A percentile compares a stretch with the other conserved stretches of the same genome.
These are phyloP conservation scores for Thunnus maccoyii DNA, from an alignment of 2,113 vertebrate species.

Conservation along the genomic window DNA sequence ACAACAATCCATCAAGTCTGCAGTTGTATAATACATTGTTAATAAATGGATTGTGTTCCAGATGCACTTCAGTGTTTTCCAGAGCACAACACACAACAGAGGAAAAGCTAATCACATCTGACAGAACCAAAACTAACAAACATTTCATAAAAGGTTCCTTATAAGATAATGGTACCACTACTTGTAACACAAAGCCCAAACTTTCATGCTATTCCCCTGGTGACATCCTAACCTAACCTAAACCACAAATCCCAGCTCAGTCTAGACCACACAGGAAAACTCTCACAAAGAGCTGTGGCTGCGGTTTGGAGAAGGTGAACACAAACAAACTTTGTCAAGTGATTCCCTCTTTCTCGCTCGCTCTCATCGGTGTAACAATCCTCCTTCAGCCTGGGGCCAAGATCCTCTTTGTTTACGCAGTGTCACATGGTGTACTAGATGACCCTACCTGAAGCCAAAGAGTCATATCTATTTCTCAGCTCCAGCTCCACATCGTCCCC, in stretches of 20 bases:
- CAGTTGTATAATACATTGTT: conserved; percentile 3
- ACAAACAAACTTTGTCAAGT: conserved; percentile 71
- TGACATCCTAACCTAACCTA: conserved; percentile 35
- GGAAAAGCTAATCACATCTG: no score
- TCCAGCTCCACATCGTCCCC: conserved; percentile 13
- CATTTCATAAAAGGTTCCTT: not conserved
- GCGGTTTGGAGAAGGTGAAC: conserved; percentile 56
- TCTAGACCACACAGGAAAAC: conserved; percentile 61
- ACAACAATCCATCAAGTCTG: conserved; percentile 23
- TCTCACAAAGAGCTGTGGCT: conserved; percentile 47
- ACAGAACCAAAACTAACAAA: not conserved
- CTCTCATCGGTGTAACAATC: conserved; percentile 42
- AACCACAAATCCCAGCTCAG: conserved; percentile 66
- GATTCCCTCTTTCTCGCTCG: conserved; percentile 45
- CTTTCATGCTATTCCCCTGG: not conserved
- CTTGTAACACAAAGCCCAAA: not conserved
- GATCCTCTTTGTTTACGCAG: conserved; percentile 66
- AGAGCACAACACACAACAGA: not conserved
- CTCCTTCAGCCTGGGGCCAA: conserved; percentile 54
- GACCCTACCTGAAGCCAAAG: conserved; percentile 68
- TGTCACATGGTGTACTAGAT: conserved; percentile 53
- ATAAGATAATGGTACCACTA: not conserved
- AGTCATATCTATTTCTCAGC: conserved; percentile 63
- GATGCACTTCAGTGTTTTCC: conserved; percentile 10
- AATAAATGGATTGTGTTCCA: conserved; percentile 27